A percentile compares a stretch with the other conserved stretches of the same genome.
Conservation (phyloP, 2,797 vertebrate species). For the Zenarchopterus dispar region DNA sequence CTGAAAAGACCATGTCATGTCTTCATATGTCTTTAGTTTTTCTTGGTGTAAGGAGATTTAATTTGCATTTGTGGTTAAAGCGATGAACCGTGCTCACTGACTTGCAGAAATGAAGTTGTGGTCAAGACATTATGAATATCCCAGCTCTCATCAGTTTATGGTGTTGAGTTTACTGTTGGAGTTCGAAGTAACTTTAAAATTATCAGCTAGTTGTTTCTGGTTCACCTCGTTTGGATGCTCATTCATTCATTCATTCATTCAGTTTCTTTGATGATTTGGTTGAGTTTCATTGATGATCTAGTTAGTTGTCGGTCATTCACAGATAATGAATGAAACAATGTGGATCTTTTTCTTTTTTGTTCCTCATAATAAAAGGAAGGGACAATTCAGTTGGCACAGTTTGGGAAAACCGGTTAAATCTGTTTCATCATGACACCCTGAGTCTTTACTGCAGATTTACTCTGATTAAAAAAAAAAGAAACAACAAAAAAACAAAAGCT, state of each 20-base stretch:
- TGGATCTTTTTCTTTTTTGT: constrained; percentile 10
- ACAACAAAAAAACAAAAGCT: neutral
- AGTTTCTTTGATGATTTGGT: constrained; percentile 5
- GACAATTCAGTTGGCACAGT: constrained; percentile 13
- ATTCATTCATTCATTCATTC: constrained; percentile 7
- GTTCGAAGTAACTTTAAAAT: no score
- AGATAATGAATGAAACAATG: constrained; percentile 31
- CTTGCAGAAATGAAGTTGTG: no score
- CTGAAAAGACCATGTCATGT: no score
- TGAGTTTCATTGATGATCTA: neutral
- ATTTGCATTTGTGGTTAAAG: no score
- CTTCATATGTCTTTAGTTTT: no score
- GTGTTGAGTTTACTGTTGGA: no score
- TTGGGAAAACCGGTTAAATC: constrained; percentile 14
- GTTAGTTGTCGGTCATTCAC: constrained; percentile 8
- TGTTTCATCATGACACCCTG: constrained; percentile 23
- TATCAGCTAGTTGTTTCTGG: no score
- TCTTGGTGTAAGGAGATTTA: no score
- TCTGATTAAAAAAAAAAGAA: constrained; percentile 3
- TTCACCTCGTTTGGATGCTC: neutral
- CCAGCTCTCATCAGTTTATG: no score
- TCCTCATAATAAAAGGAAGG: constrained; percentile 8
- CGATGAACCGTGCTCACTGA: no score
- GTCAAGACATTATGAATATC: no score
- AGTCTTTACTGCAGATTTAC: constrained; percentile 13